These are phyloP conservation scores for Bemisia tabaci DNA, from an alignment of 1,140 invertebrate species.

Conservation along the genomic window DNA sequence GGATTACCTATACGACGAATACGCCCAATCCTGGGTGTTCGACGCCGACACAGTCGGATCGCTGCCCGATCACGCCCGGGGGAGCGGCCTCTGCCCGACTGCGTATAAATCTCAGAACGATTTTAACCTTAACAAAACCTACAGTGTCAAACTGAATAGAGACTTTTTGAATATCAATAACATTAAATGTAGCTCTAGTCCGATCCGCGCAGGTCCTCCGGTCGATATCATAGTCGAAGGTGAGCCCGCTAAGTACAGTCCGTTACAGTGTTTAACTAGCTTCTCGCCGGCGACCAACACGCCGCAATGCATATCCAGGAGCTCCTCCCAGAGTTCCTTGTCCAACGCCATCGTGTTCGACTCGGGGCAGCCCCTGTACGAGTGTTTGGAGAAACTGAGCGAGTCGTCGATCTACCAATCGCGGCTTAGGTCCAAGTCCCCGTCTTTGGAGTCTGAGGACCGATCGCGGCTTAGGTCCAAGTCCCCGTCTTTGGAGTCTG, in stretches of 20 bases:
- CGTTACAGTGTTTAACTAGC: conserved; percentile 34
- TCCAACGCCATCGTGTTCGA: conserved; percentile 13
- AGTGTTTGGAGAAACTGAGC: conserved; percentile 33
- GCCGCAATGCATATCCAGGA: conserved; percentile 30
- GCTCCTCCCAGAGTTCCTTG: conserved; percentile 28
- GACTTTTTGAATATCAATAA: not conserved
- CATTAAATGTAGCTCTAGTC: not conserved
- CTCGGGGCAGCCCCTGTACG: conserved; percentile 29
- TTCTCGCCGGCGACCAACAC: conserved; percentile 32
- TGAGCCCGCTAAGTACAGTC: conserved; percentile 12
- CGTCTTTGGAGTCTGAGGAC: not conserved
- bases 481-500: not conserved
- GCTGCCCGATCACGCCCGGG: conserved; percentile 15
- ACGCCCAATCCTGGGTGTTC: conserved; percentile 36
- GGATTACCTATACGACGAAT: conserved; percentile 28
- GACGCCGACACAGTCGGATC: conserved; percentile 25
- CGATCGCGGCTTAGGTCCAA: not conserved
- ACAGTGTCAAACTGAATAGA: conserved; percentile 2
- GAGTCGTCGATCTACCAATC: conserved; percentile 30
- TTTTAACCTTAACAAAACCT: conserved; percentile 5
- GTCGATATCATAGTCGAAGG: conserved; percentile 8
- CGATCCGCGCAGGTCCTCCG: not conserved
- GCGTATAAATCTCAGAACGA: not conserved
- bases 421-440: conserved; percentile 17
- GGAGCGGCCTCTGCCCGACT: conserved; percentile 2